Evolutionary conservation across 2,113 vertebrate species (phyloP).

Genomic region (Cygnus atratus): DNA sequence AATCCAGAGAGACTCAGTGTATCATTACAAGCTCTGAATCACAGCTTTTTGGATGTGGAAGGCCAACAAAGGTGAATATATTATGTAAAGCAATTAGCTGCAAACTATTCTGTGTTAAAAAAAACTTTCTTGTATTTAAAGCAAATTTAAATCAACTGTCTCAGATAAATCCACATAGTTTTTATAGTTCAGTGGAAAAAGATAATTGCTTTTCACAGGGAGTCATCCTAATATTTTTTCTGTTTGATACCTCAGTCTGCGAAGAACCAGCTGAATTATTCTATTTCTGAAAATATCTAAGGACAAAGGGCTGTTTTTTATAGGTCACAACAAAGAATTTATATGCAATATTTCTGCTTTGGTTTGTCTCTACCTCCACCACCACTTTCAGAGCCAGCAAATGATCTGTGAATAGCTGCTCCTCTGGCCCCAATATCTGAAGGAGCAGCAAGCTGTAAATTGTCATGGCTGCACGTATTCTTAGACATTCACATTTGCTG

Average conservation of each 20-base stretch:
- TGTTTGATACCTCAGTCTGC: neutral
- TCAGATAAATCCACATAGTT: neutral
- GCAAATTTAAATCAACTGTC: neutral
- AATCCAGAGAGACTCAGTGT: neutral
- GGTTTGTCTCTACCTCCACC: neutral
- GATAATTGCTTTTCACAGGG: constrained; percentile 9
- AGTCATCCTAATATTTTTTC: neutral
- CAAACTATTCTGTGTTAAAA: neutral
- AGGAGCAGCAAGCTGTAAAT: neutral
- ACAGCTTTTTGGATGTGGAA: neutral
- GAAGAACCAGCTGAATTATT: neutral
- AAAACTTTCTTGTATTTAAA: neutral
- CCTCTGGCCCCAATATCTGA: neutral
- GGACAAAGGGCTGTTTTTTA: neutral
- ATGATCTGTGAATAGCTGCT: neutral
- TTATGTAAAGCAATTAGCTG: neutral
- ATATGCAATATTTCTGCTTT: constrained; percentile 1
- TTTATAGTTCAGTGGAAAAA: constrained; percentile 16
- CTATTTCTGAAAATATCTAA: neutral
- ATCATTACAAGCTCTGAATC: neutral
- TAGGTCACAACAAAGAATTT: neutral
- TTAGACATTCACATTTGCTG: neutral
- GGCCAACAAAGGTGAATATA: neutral
- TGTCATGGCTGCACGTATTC: neutral
- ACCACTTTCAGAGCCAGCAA: neutral